Evolutionary conservation across 2,113 vertebrate genomes (phyloP), one percentile per base, ranked within the genome.

Genomic region (Petrocephalus zakoni): DNA sequence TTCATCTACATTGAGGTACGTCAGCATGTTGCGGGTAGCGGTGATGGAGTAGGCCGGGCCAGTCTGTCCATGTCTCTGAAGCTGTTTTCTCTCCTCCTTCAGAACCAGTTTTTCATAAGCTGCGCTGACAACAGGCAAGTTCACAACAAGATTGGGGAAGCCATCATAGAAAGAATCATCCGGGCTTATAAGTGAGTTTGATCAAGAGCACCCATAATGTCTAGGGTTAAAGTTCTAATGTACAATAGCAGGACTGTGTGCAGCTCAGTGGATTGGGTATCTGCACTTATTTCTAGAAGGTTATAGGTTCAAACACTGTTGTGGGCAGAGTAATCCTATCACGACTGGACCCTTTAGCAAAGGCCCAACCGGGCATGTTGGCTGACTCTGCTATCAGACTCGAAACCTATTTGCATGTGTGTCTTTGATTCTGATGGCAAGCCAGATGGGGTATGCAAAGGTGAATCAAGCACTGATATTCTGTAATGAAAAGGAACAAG

Each of bases 81-180:
- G 34, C 11, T 55, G 1, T 89, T 13, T 90, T 91, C 92, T 90
- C 89, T 86, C 88, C 95, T 93, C 88, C 95, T 93, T 90, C 89
- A 97, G 96, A 97, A 97, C 93, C 96, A 97, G 90, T 97, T 97
- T 90, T 96, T 97, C 88, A 96, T 97, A 91, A 97, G 96, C 92
- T 97, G 96, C 7, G 93, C 96, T 19, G 96, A 96, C 91, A 95
- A 95, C 90, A 96, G 94, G 91, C 93, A 96, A 42, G 95, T 97
- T 81, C 96, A 95, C 92, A 97, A 97, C 92, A 95, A 93, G 92
- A 91, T 97, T 0, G 96, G 96, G 0, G 95, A 97, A 84, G 93
- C 96, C 0, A 97, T 97, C 81, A 95, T 95, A 83, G 94, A 92
- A 88, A 94, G 96, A 89, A 96, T 97, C 90, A 95, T 97, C 49